Evolutionary conservation across 2,797 vertebrate genomes (phyloP), one percentile per base, ranked within the genome.

Genomic region (Urosaurus nigricauda): DNA sequence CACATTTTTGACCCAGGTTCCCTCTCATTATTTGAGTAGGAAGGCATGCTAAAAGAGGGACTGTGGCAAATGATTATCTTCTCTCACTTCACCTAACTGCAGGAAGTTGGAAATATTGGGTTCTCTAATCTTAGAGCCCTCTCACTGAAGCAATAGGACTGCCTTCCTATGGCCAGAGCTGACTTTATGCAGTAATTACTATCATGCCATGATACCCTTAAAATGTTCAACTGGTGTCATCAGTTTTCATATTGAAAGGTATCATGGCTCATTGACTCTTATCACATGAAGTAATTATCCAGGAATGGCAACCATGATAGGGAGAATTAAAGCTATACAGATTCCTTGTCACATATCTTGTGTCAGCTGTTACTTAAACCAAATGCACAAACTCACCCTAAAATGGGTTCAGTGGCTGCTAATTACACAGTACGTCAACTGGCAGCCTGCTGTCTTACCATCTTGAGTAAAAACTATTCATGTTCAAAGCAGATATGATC

Each of bases 221-320:
- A 78, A 19, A 60, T 73, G 37, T n/a, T 60, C 37, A 32, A 43
- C 9, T 81, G 70, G 70, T 63, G 37, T 32, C 51, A 87, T 80
- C 65, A 29, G 37, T 87, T 71, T 35, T 87, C 35, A 56, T 80
- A 35, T 56, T 65, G 40, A 56, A 80, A 87, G 6, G 5, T 40
- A 80, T 7, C 8, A 87, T 73, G 65, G 78, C 65, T 58, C 78
- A 71, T 87, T 80, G 26, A 65, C 35, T 58, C 78, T 87, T 40
- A 71, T 87, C 65, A 71, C 6, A 3, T 87, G 86, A 80, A 80
- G 26, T 29, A 80, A 73, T 87, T 80, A 71, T 26, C 24, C 35
- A 79, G 78, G 35, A 80, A 71, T 70, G 35, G 65, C 65, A 80
- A 16, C 65, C 78, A 73, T 71, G n/a, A 87, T 40, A 32, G 47